Percentiles rank a stretch among this genome's conserved stretches.
phyloP scores from a whole-genome alignment of 2,797 vertebrate genomes.

The Myotis findleyi region DNA sequence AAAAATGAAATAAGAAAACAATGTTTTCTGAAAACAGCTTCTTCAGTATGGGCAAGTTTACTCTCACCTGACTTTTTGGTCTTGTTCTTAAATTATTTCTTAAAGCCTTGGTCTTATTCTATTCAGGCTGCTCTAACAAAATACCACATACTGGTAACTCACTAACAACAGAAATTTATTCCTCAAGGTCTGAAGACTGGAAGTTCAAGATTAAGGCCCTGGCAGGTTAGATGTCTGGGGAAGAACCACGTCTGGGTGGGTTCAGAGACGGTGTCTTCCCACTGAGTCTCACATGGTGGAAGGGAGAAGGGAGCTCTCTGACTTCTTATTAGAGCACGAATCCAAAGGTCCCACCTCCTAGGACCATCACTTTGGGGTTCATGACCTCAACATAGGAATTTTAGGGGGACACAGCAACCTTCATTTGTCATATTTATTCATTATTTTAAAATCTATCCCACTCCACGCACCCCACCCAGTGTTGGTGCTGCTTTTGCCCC shows the following conservation, averaged over 20 bases:
- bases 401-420: neutral
- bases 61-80: neutral
- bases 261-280: neutral
- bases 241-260: neutral
- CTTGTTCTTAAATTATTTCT: neutral
- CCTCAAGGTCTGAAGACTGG: neutral
- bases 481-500: neutral
- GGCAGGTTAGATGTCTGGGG: neutral
- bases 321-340: neutral
- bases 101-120: neutral
- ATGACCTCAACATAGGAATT: neutral
- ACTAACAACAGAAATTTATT: neutral
- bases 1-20: slow-evolving; percentile 15
- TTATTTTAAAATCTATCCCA: neutral
- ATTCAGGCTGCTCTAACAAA: neutral
- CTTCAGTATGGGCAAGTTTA: neutral
- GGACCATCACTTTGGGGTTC: neutral
- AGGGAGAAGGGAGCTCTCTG: neutral
- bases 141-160: neutral
- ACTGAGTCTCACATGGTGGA: neutral
- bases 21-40: neutral
- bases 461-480: neutral
- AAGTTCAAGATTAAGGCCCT: neutral
- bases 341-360: neutral
- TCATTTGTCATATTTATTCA: neutral